Conservation (phyloP, 2,888 invertebrate genomes). For the Andrena hattorfiana region DNA sequence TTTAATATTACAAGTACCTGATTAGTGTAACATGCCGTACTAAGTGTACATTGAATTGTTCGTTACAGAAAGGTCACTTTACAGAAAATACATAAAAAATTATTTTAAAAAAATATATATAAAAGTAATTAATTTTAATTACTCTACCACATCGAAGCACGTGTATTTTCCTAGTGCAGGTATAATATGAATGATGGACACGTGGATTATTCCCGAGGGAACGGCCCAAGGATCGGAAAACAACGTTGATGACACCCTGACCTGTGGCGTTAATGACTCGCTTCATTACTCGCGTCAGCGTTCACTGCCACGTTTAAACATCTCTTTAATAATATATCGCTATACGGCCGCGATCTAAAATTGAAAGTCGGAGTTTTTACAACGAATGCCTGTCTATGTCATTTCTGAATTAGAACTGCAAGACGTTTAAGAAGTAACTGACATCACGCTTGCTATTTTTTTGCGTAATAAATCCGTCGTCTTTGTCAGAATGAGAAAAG, state of each 20-base stretch:
- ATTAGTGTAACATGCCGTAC: too few relatives aligned
- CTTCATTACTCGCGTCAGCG: neutral
- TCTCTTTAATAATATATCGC: slow-evolving; percentile 3
- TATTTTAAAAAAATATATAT: too few relatives aligned
- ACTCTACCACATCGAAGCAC: too few relatives aligned
- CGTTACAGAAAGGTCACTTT: too few relatives aligned
- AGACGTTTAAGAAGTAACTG: neutral
- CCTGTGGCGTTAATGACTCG: slow-evolving; percentile 14
- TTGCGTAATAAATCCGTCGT: neutral
- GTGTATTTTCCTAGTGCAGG: too few relatives aligned
- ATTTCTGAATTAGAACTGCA: neutral
- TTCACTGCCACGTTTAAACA: slow-evolving; percentile 10
- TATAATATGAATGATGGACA: neutral
- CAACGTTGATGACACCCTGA: neutral
- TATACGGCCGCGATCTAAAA: neutral
- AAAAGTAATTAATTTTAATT: too few relatives aligned
- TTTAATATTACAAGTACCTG: too few relatives aligned
- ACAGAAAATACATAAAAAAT: too few relatives aligned
- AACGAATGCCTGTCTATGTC: neutral
- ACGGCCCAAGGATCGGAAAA: slow-evolving; percentile 8
- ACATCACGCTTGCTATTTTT: neutral
- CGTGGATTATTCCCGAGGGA: neutral
- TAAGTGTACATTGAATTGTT: too few relatives aligned
- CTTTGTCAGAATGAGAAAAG: neutral
- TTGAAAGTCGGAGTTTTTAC: neutral